Evolutionary conservation across 2,113 vertebrate genomes (phyloP).

Genomic region (Pachypanchax playfairii): DNA sequence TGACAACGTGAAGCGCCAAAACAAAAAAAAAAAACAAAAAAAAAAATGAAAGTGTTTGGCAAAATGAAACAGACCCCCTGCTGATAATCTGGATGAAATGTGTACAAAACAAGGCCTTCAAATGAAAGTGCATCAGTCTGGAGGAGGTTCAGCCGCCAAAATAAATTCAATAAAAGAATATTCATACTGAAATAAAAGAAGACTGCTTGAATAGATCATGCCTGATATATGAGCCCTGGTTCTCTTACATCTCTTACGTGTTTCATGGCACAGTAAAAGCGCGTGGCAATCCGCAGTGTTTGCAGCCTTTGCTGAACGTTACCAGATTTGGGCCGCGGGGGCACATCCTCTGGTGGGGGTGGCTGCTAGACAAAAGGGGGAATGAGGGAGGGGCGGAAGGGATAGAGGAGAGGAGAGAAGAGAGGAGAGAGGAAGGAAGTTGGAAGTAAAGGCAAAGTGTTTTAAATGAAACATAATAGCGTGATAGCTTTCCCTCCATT

Average conservation of each 20-base stretch:
- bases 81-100: conserved; percentile 49
- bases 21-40: conserved; percentile 1
- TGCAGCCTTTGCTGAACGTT: conserved; percentile 82
- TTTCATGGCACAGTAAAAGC: conserved; percentile 83
- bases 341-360: conserved; percentile 75
- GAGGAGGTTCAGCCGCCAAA: conserved; percentile 42
- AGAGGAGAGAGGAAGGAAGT: conserved; percentile 76
- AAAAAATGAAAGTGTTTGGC: conserved; percentile 29
- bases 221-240: conserved; percentile 79
- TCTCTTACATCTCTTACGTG: conserved; percentile 82
- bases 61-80: conserved; percentile 24
- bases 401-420: conserved; percentile 67
- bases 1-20: too few species aligned
- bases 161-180: conserved; percentile 18
- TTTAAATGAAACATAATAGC: conserved; percentile 69
- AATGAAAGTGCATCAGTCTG: too few species aligned
- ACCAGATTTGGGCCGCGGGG: conserved; percentile 79
- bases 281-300: conserved; percentile 81
- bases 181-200: conserved; percentile 29
- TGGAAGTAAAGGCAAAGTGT: conserved; percentile 79
- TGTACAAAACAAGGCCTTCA: conserved; percentile 45
- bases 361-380: conserved; percentile 73
- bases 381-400: conserved; percentile 56
- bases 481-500: conserved; percentile 15
- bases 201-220: conserved; percentile 75